These are phyloP conservation scores for Agrilus mali DNA, from an alignment of 2,888 invertebrate genomes.

Conservation along the genomic window DNA sequence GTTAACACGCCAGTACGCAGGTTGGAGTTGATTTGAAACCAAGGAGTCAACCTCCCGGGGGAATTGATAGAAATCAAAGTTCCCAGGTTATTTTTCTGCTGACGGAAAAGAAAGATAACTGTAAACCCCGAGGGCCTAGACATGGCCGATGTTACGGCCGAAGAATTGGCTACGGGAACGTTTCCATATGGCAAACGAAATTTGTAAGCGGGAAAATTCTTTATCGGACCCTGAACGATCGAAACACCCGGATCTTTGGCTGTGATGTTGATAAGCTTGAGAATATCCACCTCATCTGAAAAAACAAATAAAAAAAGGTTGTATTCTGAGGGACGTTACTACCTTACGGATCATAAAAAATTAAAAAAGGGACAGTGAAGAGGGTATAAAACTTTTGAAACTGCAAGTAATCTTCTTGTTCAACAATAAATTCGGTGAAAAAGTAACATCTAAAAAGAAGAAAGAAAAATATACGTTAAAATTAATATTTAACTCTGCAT, in stretches of 20 bases:
- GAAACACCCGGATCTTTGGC: slow-evolving; percentile 34
- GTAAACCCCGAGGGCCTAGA: slow-evolving; percentile 30
- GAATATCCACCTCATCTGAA: slow-evolving; percentile 32
- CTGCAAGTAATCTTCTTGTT: neutral
- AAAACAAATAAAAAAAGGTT: slow-evolving; percentile 6
- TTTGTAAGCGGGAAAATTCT: slow-evolving; percentile 33
- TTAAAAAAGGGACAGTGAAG: neutral
- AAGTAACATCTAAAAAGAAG: too few relatives aligned
- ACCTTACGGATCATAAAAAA: neutral
- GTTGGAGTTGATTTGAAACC: slow-evolving; percentile 33
- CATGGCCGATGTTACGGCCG: slow-evolving; percentile 28
- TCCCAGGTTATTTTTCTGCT: slow-evolving; percentile 34
- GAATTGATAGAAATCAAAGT: slow-evolving; percentile 33
- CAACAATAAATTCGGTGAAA: too few relatives aligned
- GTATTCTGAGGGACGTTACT: neutral
- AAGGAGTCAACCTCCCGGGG: slow-evolving; percentile 34
- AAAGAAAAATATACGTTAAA: too few relatives aligned
- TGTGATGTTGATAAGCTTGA: slow-evolving; percentile 32
- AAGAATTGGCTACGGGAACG: slow-evolving; percentile 30
- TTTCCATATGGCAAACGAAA: slow-evolving; percentile 33
- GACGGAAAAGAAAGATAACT: slow-evolving; percentile 31
- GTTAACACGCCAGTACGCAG: slow-evolving; percentile 31
- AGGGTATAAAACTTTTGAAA: neutral
- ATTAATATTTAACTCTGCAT: too few relatives aligned
- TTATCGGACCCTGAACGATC: slow-evolving; percentile 31